phyloP scores from a whole-genome alignment of 2,888 invertebrate genomes.

The Teleogryllus oceanicus region DNA sequence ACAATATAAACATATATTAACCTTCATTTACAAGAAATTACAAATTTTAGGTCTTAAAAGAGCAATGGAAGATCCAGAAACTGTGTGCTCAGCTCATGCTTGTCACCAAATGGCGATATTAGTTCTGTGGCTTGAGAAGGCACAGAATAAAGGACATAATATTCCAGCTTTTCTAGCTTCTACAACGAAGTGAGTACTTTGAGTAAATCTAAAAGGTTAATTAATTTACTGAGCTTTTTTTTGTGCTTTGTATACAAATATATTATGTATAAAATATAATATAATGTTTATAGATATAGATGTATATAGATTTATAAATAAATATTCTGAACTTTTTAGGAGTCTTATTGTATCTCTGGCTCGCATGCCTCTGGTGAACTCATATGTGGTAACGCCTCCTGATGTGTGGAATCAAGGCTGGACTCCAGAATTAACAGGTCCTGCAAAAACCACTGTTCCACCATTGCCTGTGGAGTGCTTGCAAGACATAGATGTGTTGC shows the following conservation, averaged over 20 bases:
- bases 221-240: not conserved
- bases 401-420: slow-evolving; percentile 63
- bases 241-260: not conserved
- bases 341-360: slow-evolving; percentile 54
- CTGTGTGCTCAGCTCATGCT: slow-evolving; percentile 47
- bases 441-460: slow-evolving; percentile 50
- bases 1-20: not conserved
- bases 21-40: not conserved
- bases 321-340: slow-evolving; percentile 37
- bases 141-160: slow-evolving; percentile 40
- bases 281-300: no score
- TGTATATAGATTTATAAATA: not conserved
- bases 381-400: slow-evolving; percentile 62
- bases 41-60: slow-evolving; percentile 42
- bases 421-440: slow-evolving; percentile 53
- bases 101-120: slow-evolving; percentile 51
- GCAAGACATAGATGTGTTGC: slow-evolving; percentile 78
- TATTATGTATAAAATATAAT: no score
- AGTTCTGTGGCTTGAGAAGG: slow-evolving; percentile 52
- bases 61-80: slow-evolving; percentile 45
- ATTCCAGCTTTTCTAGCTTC: slow-evolving; percentile 50
- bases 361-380: slow-evolving; percentile 60
- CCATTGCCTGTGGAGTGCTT: slow-evolving; percentile 68
- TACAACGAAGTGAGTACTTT: slow-evolving; percentile 45
- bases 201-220: no score